Evolutionary conservation across 1,140 invertebrate genomes (phyloP).

Genomic region (Colletes gigas): DNA sequence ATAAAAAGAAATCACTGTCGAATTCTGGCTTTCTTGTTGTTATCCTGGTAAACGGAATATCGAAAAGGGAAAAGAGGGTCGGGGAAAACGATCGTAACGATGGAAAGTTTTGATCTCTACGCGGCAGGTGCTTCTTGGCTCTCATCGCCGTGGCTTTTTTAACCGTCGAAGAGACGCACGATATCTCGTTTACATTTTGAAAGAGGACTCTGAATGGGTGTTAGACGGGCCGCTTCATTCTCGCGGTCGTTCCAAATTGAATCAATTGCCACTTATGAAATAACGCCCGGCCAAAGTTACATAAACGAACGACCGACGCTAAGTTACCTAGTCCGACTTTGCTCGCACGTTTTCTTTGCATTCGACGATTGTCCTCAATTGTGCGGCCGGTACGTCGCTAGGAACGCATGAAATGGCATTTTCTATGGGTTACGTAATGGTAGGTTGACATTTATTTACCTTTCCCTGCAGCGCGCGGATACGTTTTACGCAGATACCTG

Average conservation of each 20-base stretch:
- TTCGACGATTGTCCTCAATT: constrained; percentile 32
- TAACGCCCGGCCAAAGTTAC: constrained; percentile 48
- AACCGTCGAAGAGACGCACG: background rate
- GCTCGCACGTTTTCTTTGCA: constrained; percentile 34
- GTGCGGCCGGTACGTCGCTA: background rate
- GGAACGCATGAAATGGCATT: constrained; percentile 38
- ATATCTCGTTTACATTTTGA: constrained; percentile 36
- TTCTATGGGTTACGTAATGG: constrained; percentile 44
- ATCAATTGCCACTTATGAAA: constrained; percentile 59
- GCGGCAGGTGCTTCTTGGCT: background rate
- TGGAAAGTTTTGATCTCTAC: no score
- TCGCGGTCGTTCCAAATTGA: constrained; percentile 54
- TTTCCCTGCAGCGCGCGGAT: constrained; percentile 26
- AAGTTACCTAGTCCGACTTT: constrained; percentile 19
- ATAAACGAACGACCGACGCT: constrained; percentile 42
- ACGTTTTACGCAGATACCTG: constrained; percentile 17
- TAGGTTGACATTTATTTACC: constrained; percentile 53
- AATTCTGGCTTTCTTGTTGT: no score
- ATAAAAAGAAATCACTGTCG: no score
- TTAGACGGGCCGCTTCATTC: constrained; percentile 7
- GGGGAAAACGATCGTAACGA: no score
- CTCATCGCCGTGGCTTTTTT: background rate
- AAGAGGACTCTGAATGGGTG: constrained; percentile 38
- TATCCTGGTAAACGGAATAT: no score
- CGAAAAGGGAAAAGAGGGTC: no score